Evolutionary conservation across 2,888 invertebrate genomes (phyloP).

Genomic region (Cosmopolites sordidus): DNA sequence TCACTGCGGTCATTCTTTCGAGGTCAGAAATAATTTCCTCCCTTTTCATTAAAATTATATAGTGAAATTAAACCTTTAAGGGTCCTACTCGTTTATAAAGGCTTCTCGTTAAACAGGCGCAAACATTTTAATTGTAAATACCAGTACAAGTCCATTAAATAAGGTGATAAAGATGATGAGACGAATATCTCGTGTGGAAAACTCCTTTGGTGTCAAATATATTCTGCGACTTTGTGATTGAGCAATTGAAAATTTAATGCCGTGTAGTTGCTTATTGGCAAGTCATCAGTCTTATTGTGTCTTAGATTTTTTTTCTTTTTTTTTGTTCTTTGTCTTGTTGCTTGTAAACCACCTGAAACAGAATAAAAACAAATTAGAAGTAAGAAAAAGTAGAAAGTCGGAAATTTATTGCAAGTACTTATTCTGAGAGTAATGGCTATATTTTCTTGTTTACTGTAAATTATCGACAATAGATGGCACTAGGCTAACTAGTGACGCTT

Average conservation of each 20-base stretch:
- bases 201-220: constrained; percentile 26
- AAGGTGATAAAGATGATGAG: constrained; percentile 19
- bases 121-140: constrained; percentile 16
- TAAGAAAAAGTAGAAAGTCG: not conserved
- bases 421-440: no score
- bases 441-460: no score
- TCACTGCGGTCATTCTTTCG: no score
- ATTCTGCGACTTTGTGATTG: constrained; percentile 34
- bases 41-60: no score
- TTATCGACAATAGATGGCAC: no score
- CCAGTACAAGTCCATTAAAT: constrained; percentile 19
- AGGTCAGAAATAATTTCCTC: no score
- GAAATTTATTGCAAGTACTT: no score
- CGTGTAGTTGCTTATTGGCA: constrained; percentile 37
- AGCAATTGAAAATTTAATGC: constrained; percentile 37
- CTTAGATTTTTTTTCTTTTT: not conserved
- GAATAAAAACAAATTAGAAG: constrained; percentile 1
- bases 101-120: no score
- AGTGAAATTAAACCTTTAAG: no score
- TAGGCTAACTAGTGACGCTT: no score
- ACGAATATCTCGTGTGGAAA: constrained; percentile 6
- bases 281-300: constrained; percentile 38
- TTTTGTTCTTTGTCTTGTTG: constrained; percentile 15
- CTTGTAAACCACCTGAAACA: constrained; percentile 21
- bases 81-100: no score